These are phyloP conservation scores for Camponotus fellah DNA, from an alignment of 2,888 invertebrate genomes.

Conservation along the genomic window DNA sequence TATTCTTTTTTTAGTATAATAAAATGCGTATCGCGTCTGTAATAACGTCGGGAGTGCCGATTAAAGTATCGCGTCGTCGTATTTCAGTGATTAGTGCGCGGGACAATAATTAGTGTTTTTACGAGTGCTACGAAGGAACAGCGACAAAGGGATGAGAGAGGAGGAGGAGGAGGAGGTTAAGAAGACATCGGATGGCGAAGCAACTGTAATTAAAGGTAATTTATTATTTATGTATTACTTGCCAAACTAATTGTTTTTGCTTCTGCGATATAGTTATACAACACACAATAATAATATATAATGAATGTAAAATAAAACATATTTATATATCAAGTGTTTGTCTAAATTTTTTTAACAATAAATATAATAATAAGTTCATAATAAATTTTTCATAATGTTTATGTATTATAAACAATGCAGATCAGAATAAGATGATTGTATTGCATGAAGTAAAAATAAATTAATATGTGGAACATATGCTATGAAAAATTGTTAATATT, in stretches of 20 bases:
- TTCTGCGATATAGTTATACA: not conserved
- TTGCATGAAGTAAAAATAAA: not conserved
- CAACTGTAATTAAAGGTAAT: not conserved
- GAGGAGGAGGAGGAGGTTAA: not conserved
- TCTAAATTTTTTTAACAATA: not conserved
- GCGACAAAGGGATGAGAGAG: not conserved
- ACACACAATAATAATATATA: not conserved
- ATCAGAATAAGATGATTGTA: not conserved
- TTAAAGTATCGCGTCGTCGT: not conserved
- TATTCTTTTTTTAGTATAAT: not conserved
- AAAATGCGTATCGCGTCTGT: not conserved
- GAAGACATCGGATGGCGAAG: not conserved
- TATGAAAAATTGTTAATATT: too few species aligned
- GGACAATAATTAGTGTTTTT: not conserved
- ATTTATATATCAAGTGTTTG: not conserved
- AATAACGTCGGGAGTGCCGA: not conserved
- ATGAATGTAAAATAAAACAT: not conserved
- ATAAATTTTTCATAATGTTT: not conserved
- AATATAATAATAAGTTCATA: not conserved
- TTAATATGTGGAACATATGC: not conserved
- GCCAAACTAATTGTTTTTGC: not conserved
- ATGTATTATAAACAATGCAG: not conserved
- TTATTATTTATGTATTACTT: constrained; percentile 5
- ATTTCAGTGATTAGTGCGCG: not conserved
- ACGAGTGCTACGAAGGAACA: not conserved